Conservation (phyloP, 1,140 invertebrate genomes). For the Aleiodes sp. region DNA sequence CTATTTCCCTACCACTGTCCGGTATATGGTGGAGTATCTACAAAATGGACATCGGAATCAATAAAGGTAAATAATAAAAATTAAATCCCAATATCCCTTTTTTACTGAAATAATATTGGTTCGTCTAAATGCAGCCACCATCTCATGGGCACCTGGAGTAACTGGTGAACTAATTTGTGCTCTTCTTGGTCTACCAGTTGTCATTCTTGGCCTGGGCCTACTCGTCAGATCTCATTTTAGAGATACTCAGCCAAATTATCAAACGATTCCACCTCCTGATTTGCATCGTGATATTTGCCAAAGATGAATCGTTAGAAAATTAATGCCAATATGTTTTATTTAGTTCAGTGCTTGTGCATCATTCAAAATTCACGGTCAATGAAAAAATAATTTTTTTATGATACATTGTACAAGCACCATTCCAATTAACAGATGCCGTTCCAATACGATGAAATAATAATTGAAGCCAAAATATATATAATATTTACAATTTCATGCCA, state of each 20-base stretch:
- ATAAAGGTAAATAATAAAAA: conserved; percentile 53
- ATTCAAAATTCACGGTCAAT: conserved; percentile 1
- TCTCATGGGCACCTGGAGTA: conserved; percentile 68
- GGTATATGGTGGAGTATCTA: conserved; percentile 73
- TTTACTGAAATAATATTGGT: too few relatives aligned
- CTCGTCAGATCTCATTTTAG: conserved; percentile 67
- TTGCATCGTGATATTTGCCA: conserved; percentile 52
- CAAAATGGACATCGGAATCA: conserved; percentile 56
- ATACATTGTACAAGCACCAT: background rate
- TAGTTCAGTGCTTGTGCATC: conserved; percentile 12
- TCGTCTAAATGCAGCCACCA: conserved; percentile 49
- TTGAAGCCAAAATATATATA: conserved; percentile 1
- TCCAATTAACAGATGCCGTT: background rate
- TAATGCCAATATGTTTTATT: background rate
- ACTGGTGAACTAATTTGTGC: conserved; percentile 71
- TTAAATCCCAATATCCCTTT: too few relatives aligned
- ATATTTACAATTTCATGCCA: conserved; percentile 16
- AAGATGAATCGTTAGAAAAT: conserved; percentile 50
- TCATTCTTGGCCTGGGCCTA: conserved; percentile 67
- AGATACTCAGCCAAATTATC: conserved; percentile 52
- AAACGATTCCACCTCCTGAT: conserved; percentile 45
- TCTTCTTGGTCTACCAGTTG: conserved; percentile 69
- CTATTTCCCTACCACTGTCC: conserved; percentile 66
- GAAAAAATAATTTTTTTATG: background rate
- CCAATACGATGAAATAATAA: conserved; percentile 15